phyloP scores from a whole-genome alignment of 2,797 vertebrate species.

The Oreortyx pictus region DNA sequence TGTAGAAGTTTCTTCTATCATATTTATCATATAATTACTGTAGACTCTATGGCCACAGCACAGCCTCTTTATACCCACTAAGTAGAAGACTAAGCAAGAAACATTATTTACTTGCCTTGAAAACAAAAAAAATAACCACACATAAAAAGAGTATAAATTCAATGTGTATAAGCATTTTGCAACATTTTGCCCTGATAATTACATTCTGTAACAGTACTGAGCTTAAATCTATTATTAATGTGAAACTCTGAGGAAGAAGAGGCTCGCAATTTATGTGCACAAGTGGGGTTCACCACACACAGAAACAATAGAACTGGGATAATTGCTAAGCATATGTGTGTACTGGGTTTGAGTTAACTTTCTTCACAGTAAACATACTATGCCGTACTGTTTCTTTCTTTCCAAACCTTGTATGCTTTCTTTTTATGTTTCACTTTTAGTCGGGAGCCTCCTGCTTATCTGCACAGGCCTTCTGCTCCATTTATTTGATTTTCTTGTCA shows the following conservation, averaged over 20 bases:
- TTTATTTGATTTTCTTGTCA: neutral
- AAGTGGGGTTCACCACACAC: neutral
- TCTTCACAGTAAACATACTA: neutral
- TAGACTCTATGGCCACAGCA: neutral
- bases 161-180: neutral
- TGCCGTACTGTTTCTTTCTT: neutral
- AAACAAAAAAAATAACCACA: neutral
- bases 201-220: neutral
- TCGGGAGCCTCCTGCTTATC: neutral
- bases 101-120: too few relatives aligned
- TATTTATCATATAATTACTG: neutral
- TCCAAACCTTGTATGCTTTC: neutral
- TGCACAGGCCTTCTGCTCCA: neutral
- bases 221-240: neutral
- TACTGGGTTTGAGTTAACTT: neutral
- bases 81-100: neutral
- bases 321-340: neutral
- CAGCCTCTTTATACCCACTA: rapidly evolving
- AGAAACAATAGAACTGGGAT: neutral
- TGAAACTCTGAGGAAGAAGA: neutral
- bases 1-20: neutral
- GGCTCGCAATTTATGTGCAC: neutral
- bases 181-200: neutral
- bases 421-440: neutral
- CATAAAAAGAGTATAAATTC: neutral